These are phyloP conservation scores for Homarus gammarus DNA, from an alignment of 2,888 invertebrate species.

Conservation along the genomic window DNA sequence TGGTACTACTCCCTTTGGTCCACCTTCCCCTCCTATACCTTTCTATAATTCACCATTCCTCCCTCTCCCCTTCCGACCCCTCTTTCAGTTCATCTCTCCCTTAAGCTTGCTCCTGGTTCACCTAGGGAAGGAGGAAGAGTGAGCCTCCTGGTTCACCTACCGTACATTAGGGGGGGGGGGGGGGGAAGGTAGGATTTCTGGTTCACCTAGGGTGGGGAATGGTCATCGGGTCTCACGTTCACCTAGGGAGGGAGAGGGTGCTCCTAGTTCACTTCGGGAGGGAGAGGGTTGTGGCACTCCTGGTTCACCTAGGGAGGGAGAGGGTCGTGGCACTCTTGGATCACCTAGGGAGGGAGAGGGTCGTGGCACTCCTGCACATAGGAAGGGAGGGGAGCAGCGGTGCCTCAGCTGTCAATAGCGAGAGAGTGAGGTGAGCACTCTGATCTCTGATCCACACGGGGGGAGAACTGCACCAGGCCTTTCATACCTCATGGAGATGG, in stretches of 20 bases:
- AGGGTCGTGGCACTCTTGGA: slow-evolving; percentile 28
- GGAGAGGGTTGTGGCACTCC: slow-evolving; percentile 31
- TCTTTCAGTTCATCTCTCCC: slow-evolving; percentile 7
- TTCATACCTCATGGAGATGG: slow-evolving; percentile 58
- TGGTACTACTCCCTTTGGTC: not conserved
- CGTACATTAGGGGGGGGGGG: too few relatives aligned
- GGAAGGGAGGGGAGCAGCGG: slow-evolving; percentile 34
- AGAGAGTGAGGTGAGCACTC: slow-evolving; percentile 48
- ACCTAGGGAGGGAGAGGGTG: slow-evolving; percentile 27
- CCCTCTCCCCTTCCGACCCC: slow-evolving; percentile 2
- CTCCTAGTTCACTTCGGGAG: slow-evolving; percentile 27
- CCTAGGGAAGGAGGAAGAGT: too few relatives aligned
- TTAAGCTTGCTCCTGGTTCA: not conserved
- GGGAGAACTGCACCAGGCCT: slow-evolving; percentile 39
- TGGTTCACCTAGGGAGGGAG: slow-evolving; percentile 28
- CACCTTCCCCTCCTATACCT: not conserved
- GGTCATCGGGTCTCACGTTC: too few relatives aligned
- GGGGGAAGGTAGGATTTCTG: too few relatives aligned
- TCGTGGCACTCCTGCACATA: slow-evolving; percentile 28
- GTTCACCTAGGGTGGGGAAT: too few relatives aligned
- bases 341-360: slow-evolving; percentile 18
- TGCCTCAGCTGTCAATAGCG: slow-evolving; percentile 59
- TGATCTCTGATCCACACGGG: slow-evolving; percentile 50
- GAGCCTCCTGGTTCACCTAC: too few relatives aligned
- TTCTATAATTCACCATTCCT: not conserved